Percentiles rank a stretch among this genome's conserved stretches.
Evolutionary conservation across 2,797 vertebrate genomes (phyloP).

Genomic region (Erpetoichthys calabaricus): DNA sequence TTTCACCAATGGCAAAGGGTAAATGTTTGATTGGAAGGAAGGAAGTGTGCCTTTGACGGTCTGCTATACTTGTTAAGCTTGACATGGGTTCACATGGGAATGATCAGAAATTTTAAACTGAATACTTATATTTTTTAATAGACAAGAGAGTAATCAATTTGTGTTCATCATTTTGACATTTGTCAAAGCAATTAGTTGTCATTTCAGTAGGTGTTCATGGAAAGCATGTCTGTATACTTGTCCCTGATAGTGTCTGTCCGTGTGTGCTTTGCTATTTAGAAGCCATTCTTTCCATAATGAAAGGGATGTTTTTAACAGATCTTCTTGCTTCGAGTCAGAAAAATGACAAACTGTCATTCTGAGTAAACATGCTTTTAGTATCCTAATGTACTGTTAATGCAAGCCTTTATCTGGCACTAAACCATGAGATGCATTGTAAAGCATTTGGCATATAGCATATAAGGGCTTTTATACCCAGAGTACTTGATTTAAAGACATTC

Average conservation of each 20-base stretch:
- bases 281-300: no score
- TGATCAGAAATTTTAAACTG: conserved; percentile 2
- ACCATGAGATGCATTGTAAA: conserved; percentile 2
- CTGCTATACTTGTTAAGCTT: conserved; percentile 4
- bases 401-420: neutral
- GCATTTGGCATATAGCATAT: neutral
- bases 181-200: no score
- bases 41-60: conserved; percentile 15
- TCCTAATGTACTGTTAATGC: conserved; percentile 3
- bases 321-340: neutral
- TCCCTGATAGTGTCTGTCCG: neutral
- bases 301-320: no score
- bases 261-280: no score
- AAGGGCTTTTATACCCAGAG: neutral
- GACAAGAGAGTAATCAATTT: conserved; percentile 1
- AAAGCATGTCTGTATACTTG: neutral
- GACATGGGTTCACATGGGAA: conserved; percentile 4
- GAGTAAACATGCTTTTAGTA: conserved; percentile 2
- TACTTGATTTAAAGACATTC: no score
- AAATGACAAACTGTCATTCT: neutral
- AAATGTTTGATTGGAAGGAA: conserved; percentile 52
- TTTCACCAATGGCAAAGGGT: conserved; percentile 71
- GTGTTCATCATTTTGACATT: neutral
- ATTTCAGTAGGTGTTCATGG: neutral
- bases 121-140: conserved; percentile 19